Evolutionary conservation across 2,797 vertebrate genomes (phyloP), one percentile per base, ranked within the genome.

Genomic region (Sarcoramphus papa): DNA sequence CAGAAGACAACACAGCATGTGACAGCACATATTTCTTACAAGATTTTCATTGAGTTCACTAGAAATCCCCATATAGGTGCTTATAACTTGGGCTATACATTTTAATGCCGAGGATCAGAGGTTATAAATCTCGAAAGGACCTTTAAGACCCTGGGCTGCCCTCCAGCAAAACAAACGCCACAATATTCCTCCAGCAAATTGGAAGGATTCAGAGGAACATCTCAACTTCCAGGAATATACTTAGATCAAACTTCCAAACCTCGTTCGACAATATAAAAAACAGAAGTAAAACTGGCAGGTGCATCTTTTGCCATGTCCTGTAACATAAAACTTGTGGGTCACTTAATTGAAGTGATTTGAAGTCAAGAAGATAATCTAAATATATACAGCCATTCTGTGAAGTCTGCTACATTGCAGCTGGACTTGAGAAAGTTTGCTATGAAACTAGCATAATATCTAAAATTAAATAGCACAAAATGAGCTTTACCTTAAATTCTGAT

Each of bases 201-300:
- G 62, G 17, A 89, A 92, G 40, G 63, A 86, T 89, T 92, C 74
- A 91, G 65, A 92, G 48, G 12, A 94, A 23, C 89, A 54, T 90
- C 86, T 97, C 69, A 91, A 90, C 67, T 92, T 96, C 68, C 59
- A 56, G 43, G 27, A 91, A 69, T 86, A 64, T 76, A 88, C 69
- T 86, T 73, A 67, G 59, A 83, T 91, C 85, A 84, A 90, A 91
- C 92, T 90, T 97, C 93, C 82, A 96, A 93, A 93, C 48, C 30
- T 67, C 83, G 95, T 86, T 37, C 65, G 88, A 93, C 69, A 94
- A 81, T 41, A 78, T 43, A 51, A 83, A 85, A 81, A 81, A n/a
- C 37, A 86, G 47, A 95, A 97, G 78, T 86, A 95, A 95, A 95
- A 88, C 76, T 97, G 96, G 85, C 96, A 96, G 96, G 94, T 97